phyloP scores from a whole-genome alignment of 2,797 vertebrate genomes.

The Sphenodon punctatus region DNA sequence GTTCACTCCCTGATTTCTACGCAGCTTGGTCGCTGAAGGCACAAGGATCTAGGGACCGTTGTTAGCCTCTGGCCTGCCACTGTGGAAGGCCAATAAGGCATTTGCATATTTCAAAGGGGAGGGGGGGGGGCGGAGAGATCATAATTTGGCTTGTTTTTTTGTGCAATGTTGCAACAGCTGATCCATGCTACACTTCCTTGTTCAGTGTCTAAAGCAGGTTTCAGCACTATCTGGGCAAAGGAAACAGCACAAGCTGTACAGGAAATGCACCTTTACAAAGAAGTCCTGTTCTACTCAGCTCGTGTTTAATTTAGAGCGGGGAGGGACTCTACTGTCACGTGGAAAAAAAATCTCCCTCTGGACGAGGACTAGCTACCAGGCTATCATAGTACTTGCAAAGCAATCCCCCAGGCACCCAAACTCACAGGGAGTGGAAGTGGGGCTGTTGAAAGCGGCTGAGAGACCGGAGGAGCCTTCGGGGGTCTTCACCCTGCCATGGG shows the following conservation, averaged over 20 bases:
- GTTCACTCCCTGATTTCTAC: too few species aligned
- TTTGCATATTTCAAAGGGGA: not conserved
- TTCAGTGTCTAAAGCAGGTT: not conserved
- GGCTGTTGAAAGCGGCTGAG: conserved; percentile 90
- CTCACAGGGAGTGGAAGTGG: conserved; percentile 91
- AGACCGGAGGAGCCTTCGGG: conserved; percentile 91
- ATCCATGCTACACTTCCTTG: not conserved
- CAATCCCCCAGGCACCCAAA: conserved; percentile 58
- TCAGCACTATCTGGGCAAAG: not conserved
- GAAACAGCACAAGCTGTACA: not conserved
- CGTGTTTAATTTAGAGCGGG: not conserved
- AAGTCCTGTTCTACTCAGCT: not conserved
- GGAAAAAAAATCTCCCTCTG: not conserved
- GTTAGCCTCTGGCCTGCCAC: too few species aligned
- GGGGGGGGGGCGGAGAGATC: not conserved
- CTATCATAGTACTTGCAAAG: conserved; percentile 47
- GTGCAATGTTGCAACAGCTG: not conserved
- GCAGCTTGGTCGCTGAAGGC: too few species aligned
- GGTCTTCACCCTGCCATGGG: conserved; percentile 93
- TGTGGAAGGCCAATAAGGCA: too few species aligned
- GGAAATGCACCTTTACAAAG: not conserved
- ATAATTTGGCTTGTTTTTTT: not conserved
- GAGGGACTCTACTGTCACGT: not conserved
- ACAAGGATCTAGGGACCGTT: too few species aligned
- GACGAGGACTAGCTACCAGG: conserved; percentile 5